phyloP scores from a whole-genome alignment of 2,888 invertebrate genomes.

The Chymomyza caudatula region DNA sequence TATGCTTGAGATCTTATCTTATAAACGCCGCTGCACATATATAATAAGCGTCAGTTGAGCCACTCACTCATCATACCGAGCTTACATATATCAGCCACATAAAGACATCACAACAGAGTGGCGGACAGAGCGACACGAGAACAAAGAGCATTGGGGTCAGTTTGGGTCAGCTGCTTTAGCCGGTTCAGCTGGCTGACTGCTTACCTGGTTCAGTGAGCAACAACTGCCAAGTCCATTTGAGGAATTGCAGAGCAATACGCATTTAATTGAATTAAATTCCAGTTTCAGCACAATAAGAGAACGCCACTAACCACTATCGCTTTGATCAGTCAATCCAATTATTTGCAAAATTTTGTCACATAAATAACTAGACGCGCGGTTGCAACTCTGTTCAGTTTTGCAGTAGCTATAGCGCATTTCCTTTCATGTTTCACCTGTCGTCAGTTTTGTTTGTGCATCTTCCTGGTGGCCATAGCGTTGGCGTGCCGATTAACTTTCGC shows the following conservation, averaged over 20 bases:
- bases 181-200: slow-evolving; percentile 2
- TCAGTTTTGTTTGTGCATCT: slow-evolving; percentile 13
- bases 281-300: slow-evolving; percentile 39
- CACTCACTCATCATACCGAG: slow-evolving; percentile 59
- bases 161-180: slow-evolving; percentile 55
- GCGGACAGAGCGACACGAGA: neutral
- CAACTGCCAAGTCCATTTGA: slow-evolving; percentile 64
- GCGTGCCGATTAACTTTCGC: slow-evolving; percentile 57
- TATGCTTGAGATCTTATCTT: slow-evolving; percentile 24
- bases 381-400: slow-evolving; percentile 19
- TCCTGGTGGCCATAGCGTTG: slow-evolving; percentile 38
- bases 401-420: slow-evolving; percentile 45
- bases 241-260: slow-evolving; percentile 72
- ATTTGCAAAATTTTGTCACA: slow-evolving; percentile 78
- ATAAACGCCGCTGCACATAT: slow-evolving; percentile 51
- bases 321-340: slow-evolving; percentile 78
- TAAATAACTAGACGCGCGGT: slow-evolving; percentile 74
- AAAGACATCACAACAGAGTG: slow-evolving; percentile 47
- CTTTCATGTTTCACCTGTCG: slow-evolving; percentile 71
- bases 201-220: slow-evolving; percentile 41
- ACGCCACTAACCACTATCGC: slow-evolving; percentile 59
- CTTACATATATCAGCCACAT: slow-evolving; percentile 53
- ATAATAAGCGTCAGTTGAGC: slow-evolving; percentile 59
- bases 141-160: slow-evolving; percentile 46
- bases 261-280: slow-evolving; percentile 77